These are phyloP conservation scores for Rotaria sp. DNA, from an alignment of 2,888 invertebrate genomes.

Conservation along the genomic window DNA sequence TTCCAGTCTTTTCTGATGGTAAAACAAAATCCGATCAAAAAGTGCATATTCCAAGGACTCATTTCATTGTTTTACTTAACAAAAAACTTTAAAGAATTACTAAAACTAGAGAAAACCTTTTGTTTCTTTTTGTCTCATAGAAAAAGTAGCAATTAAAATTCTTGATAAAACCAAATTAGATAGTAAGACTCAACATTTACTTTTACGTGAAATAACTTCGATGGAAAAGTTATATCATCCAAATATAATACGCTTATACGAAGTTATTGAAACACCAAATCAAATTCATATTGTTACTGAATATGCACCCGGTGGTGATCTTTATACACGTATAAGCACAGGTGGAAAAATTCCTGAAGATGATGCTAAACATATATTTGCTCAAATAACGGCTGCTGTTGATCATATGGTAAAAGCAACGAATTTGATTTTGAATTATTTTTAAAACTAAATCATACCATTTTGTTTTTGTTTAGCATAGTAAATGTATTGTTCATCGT, in stretches of 20 bases:
- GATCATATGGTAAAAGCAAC: constrained; percentile 61
- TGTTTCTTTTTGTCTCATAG: constrained; percentile 46
- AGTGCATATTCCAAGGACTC: no score
- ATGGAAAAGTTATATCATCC: constrained; percentile 69
- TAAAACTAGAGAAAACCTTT: no score
- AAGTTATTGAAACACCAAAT: constrained; percentile 65
- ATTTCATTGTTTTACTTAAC: no score
- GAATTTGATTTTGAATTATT: background rate
- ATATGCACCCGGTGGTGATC: constrained; percentile 68
- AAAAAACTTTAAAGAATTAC: no score
- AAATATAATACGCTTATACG: constrained; percentile 63
- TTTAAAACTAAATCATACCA: background rate
- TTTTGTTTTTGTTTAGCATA: constrained; percentile 55
- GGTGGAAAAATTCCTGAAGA: constrained; percentile 65
- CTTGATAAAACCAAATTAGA: constrained; percentile 68
- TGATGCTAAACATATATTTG: constrained; percentile 64
- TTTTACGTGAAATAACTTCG: constrained; percentile 64
- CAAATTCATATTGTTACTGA: constrained; percentile 70
- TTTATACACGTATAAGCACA: constrained; percentile 67
- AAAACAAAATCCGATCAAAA: no score
- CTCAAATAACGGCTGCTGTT: constrained; percentile 68
- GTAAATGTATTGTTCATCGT: constrained; percentile 67
- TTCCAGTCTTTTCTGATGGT: no score
- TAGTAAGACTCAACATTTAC: constrained; percentile 65
- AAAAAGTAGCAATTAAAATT: constrained; percentile 70